phyloP scores from a whole-genome alignment of 2,797 vertebrate species.

The Scyliorhinus canicula region DNA sequence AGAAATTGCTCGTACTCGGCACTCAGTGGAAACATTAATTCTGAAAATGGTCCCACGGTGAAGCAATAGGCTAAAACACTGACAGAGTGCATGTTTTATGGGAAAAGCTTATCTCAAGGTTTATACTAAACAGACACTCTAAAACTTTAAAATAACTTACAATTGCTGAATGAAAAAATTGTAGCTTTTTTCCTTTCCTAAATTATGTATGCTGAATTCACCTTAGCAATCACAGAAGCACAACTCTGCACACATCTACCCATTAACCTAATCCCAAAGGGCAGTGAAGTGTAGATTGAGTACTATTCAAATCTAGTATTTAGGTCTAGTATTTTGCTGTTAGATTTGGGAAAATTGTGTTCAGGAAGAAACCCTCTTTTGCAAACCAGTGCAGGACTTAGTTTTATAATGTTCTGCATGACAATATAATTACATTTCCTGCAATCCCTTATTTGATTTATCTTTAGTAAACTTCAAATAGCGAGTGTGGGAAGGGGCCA shows the following conservation, averaged over 20 bases:
- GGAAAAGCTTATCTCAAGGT: constrained; percentile 8
- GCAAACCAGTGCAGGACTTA: not conserved
- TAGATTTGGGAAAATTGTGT: not conserved
- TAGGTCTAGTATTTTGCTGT: not conserved
- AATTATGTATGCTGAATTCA: not conserved
- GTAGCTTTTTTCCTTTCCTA: not conserved
- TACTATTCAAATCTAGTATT: not conserved
- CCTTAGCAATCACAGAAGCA: not conserved
- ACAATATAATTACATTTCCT: not conserved
- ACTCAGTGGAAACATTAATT: not conserved
- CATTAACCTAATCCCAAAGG: constrained; percentile 10
- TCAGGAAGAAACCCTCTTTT: not conserved
- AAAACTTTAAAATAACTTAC: not conserved
- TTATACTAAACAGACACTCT: not conserved
- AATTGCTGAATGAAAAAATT: not conserved
- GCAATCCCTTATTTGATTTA: not conserved
- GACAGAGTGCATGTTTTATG: not conserved
- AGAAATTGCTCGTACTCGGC: not conserved
- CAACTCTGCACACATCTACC: not conserved
- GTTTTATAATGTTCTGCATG: not conserved
- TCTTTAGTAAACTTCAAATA: not conserved
- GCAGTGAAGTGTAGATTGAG: not conserved
- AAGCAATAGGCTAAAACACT: constrained; percentile 20
- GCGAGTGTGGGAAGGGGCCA: not conserved
- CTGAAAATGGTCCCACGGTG: not conserved